Conservation (phyloP, 2,888 invertebrate genomes). For the Uropetala carovei region DNA sequence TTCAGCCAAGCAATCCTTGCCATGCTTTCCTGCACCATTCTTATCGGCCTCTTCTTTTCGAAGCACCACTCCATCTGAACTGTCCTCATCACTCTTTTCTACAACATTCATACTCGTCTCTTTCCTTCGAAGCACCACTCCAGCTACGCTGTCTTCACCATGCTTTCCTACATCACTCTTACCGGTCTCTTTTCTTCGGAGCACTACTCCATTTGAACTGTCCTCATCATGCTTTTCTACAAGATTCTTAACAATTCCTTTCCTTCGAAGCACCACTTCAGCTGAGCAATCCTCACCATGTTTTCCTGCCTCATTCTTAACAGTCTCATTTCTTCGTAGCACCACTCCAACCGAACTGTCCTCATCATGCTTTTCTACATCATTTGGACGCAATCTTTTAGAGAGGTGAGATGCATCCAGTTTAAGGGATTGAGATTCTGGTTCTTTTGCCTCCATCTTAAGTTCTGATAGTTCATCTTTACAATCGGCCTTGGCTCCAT, state of each 20-base stretch:
- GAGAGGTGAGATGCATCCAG: conserved; percentile 26
- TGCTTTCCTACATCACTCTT: neutral
- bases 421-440: conserved; percentile 34
- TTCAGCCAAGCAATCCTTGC: conserved; percentile 17
- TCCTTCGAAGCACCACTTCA: conserved; percentile 2
- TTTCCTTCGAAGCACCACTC: neutral
- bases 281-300: conserved; percentile 28
- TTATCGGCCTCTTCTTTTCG: neutral
- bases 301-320: neutral
- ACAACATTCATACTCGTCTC: conserved; percentile 8
- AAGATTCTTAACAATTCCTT: conserved; percentile 18
- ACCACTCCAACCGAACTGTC: conserved; percentile 12
- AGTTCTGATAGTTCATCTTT: neutral
- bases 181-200: conserved; percentile 1
- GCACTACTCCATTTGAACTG: conserved; percentile 21
- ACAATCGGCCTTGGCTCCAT: conserved; percentile 31
- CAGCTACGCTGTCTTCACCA: conserved; percentile 33
- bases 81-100: conserved; percentile 30
- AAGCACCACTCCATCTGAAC: conserved; percentile 31
- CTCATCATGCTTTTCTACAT: conserved; percentile 41
- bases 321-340: conserved; percentile 15
- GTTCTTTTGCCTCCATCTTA: neutral
- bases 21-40: neutral
- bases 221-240: conserved; percentile 35
- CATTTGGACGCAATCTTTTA: conserved; percentile 25